phyloP scores from a whole-genome alignment of 2,888 invertebrate genomes.

The Glyphotaelius pellucidus region DNA sequence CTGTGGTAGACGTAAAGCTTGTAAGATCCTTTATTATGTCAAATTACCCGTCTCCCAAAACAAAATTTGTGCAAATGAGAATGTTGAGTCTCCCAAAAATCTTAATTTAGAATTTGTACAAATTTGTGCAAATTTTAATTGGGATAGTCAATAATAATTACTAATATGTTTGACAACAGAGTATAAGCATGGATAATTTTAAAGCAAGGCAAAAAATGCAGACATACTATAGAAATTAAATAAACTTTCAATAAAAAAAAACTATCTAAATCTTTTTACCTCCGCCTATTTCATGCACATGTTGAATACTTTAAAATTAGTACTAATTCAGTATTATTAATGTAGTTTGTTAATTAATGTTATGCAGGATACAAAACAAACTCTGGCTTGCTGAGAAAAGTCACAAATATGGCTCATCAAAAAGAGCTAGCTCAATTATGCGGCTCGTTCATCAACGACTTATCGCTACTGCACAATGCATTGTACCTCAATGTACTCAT shows the following conservation, averaged over 20 bases:
- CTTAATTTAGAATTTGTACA: background rate
- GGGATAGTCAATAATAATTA: background rate
- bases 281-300: background rate
- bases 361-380: background rate
- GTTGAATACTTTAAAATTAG: background rate
- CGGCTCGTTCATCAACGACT: too few relatives aligned
- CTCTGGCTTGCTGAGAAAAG: background rate
- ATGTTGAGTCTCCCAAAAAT: background rate
- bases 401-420: too few relatives aligned
- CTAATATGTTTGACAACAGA: slow-evolving; percentile 3
- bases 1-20: background rate
- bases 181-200: slow-evolving; percentile 17
- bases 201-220: background rate
- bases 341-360: background rate
- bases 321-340: background rate
- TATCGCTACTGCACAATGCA: too few relatives aligned
- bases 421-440: too few relatives aligned
- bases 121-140: background rate
- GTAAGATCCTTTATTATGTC: background rate
- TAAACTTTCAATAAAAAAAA: background rate
- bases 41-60: too few relatives aligned
- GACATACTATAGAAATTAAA: background rate
- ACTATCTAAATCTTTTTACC: background rate
- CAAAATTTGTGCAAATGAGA: too few relatives aligned
- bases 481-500: too few relatives aligned